Base-by-base conservation (phyloP, 2,888 invertebrate species). In the Limenitis camilla region DNA sequence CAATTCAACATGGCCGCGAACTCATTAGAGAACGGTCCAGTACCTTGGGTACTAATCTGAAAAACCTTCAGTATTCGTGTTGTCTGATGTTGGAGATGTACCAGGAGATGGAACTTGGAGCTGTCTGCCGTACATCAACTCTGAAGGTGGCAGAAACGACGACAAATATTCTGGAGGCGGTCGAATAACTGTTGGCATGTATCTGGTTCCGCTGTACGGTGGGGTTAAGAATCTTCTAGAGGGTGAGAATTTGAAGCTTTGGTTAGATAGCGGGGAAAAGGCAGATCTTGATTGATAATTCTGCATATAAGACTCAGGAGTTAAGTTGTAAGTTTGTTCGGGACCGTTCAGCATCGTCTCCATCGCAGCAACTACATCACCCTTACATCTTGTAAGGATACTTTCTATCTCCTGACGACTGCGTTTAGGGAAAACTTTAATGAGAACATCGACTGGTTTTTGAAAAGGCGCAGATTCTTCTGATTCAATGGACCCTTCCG, bases 291-390 rank as follows among this genome's bases (percentile, higher is more conserved):
- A 89, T 58, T 90, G 89, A 49, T 89, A 88, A 55, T 64, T 78
- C 50, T 85, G 79, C 58, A 84, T 65, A 41, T 87, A 88, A 0
- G 83, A 84, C 55, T 84, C 86, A 10, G 86, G 86, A 0, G 78
- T 80, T 39, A 86, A 61, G 47, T 74, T 78, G 63, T 83, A 85
- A 52, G 69, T 60, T 55, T 81, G 63, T 9, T 81, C 83, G 0
- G 75, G 88, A 1, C 92, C 92, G 58, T 92, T 92, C 9, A 95
- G 90, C 89, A 98, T 92, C 71, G 94, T 91, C 72, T 98, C 97
- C 91, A 98, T 97, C 0, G 97, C 96, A 63, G 96, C 94, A 0
- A 97, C 92, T 0, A 96, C 94, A 73, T 98, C 97, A 0, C 96
- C 96, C 76, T 94, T 92, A 76, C 94, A 95, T 56, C 94, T 90